These are phyloP conservation scores for Campylomormyrus tamandua DNA, from an alignment of 2,113 vertebrate genomes.

Conservation along the genomic window DNA sequence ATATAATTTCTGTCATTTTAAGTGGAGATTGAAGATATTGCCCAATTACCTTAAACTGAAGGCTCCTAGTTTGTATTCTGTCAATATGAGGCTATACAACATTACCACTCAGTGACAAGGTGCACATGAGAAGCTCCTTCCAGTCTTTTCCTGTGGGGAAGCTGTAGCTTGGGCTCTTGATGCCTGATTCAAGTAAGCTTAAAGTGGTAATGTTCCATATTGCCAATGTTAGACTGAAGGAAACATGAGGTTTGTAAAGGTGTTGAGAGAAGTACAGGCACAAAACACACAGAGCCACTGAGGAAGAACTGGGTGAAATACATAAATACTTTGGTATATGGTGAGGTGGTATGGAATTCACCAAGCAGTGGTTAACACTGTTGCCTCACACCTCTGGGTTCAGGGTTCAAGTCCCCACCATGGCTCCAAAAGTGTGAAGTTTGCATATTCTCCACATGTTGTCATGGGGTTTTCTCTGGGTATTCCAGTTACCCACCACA, in stretches of 20 bases:
- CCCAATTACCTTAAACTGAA: background rate
- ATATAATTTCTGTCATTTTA: background rate
- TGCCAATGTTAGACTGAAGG: background rate
- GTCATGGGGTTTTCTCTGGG: background rate
- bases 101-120: background rate
- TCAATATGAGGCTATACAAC: background rate
- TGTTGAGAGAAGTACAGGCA: background rate
- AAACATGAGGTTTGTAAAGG: background rate
- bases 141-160: conserved; percentile 12
- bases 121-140: conserved; percentile 1
- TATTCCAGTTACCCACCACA: background rate
- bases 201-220: background rate
- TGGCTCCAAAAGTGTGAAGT: background rate
- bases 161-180: background rate
- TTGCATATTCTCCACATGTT: background rate
- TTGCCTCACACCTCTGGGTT: background rate
- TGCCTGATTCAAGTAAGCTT: background rate
- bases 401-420: background rate
- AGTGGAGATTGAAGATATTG: background rate
- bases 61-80: background rate
- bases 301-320: background rate
- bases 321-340: background rate
- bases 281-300: background rate
- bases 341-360: background rate
- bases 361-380: background rate